Conservation (phyloP, 23 tunicate species). For the Oikopleura dioica region DNA sequence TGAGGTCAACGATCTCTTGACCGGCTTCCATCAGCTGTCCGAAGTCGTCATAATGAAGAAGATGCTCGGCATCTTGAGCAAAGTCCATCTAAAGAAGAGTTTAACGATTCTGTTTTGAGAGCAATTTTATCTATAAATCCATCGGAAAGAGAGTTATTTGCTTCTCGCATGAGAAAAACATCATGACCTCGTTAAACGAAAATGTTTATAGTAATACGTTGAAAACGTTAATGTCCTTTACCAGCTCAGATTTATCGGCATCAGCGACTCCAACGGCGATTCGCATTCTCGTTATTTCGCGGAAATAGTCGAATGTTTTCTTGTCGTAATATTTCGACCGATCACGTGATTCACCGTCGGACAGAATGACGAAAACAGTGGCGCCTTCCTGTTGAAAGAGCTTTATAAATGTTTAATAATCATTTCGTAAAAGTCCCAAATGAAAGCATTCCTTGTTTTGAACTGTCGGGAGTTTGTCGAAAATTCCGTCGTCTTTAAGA, state of each 20-base stretch:
- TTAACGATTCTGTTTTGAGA: not conserved
- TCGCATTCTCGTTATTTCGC: not conserved
- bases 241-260: not conserved
- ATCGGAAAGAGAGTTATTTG: no score
- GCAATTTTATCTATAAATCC: no score
- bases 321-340: not conserved
- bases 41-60: not conserved
- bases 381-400: no score
- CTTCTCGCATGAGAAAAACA: no score
- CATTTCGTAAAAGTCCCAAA: no score
- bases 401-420: no score
- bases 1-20: not conserved
- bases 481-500: not conserved
- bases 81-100: not conserved
- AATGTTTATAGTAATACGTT: no score
- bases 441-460: no score
- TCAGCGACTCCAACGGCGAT: not conserved
- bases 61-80: not conserved
- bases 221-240: no score
- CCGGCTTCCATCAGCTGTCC: slow-evolving; percentile 8
- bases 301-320: not conserved
- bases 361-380: not conserved
- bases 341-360: slow-evolving; percentile 2
- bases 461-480: not conserved
- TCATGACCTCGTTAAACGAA: no score